phyloP scores from a whole-genome alignment of 2,888 invertebrate genomes.

The Craniophora ligustri region DNA sequence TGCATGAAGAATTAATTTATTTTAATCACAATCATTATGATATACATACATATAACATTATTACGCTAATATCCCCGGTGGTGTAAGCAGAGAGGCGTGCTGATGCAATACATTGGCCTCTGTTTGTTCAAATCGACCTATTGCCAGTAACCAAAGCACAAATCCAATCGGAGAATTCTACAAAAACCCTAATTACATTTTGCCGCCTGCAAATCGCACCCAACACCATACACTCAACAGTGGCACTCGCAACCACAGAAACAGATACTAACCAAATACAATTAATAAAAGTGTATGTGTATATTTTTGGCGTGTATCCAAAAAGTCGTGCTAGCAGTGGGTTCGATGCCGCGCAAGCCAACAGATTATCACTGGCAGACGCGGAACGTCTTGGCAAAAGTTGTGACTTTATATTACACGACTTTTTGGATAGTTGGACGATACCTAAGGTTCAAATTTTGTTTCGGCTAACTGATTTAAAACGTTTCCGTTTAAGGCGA shows the following conservation, averaged over 20 bases:
- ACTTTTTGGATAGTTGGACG: constrained; percentile 47
- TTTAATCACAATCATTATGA: too few species aligned
- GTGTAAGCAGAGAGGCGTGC: too few species aligned
- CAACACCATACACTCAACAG: too few species aligned
- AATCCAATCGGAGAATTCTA: constrained; percentile 16
- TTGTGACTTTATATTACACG: constrained; percentile 40
- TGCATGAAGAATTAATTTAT: too few species aligned
- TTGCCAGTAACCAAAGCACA: too few species aligned
- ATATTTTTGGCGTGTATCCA: constrained; percentile 40
- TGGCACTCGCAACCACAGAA: too few species aligned
- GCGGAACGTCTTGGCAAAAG: constrained; percentile 48
- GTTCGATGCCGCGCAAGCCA: constrained; percentile 36
- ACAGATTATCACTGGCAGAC: constrained; percentile 49
- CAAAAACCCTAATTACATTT: too few species aligned
- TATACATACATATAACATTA: too few species aligned
- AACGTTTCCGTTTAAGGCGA: neutral
- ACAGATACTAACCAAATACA: constrained; percentile 28
- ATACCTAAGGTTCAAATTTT: constrained; percentile 31
- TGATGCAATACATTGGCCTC: too few species aligned
- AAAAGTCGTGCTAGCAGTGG: constrained; percentile 32
- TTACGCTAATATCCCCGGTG: too few species aligned
- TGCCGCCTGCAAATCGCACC: too few species aligned
- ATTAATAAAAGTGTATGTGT: constrained; percentile 42
- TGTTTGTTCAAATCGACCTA: too few species aligned
- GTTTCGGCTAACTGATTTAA: constrained; percentile 34